Evolutionary conservation across 2,113 vertebrate species (phyloP).

Genomic region (Cyanistes caeruleus): DNA sequence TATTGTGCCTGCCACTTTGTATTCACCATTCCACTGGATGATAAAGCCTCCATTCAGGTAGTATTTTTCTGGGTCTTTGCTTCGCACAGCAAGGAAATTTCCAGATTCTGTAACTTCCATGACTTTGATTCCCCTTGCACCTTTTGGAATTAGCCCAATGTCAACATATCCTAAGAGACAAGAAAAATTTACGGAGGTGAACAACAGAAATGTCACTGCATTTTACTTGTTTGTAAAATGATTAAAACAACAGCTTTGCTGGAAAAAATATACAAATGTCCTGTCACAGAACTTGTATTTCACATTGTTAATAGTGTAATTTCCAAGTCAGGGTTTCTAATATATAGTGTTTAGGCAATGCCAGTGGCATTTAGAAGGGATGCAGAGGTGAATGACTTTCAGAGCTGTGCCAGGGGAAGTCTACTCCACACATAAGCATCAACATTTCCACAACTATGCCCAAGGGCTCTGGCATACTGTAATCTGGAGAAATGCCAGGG

Average conservation of each 20-base stretch:
- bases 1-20: conserved; percentile 86
- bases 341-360: neutral
- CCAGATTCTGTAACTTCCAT: conserved; percentile 88
- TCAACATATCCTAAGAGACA: conserved; percentile 87
- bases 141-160: conserved; percentile 91
- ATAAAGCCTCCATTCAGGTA: conserved; percentile 95
- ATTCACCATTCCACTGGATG: conserved; percentile 98
- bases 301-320: neutral
- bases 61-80: conserved; percentile 85
- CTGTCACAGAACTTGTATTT: neutral
- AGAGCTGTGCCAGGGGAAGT: neutral
- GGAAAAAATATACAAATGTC: neutral
- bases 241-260: neutral
- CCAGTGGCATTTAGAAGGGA: neutral
- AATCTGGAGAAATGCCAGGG: neutral
- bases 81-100: conserved; percentile 92
- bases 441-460: neutral
- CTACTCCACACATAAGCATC: neutral
- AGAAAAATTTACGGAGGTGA: neutral
- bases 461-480: neutral
- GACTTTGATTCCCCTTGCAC: conserved; percentile 91
- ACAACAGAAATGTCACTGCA: neutral
- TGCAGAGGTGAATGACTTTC: neutral
- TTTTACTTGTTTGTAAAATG: neutral
- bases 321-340: neutral